Evolutionary conservation across 2,888 invertebrate genomes (phyloP).

Genomic region (Ditula angustiorana): DNA sequence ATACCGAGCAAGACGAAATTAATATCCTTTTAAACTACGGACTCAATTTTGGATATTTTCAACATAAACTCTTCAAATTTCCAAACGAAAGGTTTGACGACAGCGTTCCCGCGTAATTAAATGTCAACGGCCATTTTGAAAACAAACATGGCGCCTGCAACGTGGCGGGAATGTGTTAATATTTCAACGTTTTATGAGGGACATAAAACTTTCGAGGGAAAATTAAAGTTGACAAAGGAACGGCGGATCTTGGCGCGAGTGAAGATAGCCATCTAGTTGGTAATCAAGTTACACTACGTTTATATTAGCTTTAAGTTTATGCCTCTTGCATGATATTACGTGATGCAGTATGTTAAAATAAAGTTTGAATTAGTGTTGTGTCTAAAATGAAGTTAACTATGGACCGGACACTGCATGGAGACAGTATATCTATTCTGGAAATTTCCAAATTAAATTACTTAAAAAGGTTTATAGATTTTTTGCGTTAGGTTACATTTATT

Average conservation of each 20-base stretch:
- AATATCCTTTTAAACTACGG: conserved; percentile 16
- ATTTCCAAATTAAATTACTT: too few species aligned
- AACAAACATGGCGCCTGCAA: conserved; percentile 25
- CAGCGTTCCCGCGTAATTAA: conserved; percentile 68
- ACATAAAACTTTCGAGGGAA: conserved; percentile 31
- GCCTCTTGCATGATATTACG: neutral
- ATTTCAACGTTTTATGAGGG: conserved; percentile 36
- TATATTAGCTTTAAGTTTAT: neutral
- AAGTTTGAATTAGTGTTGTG: too few species aligned
- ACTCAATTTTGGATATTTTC: conserved; percentile 11
- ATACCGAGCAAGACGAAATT: neutral
- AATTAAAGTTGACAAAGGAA: conserved; percentile 33
- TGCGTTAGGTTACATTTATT: too few species aligned
- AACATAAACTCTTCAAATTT: conserved; percentile 21
- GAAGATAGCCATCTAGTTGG: conserved; percentile 30
- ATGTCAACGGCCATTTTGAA: conserved; percentile 55
- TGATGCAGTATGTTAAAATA: too few species aligned
- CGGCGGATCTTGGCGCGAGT: neutral
- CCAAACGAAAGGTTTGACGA: conserved; percentile 38
- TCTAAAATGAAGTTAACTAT: too few species aligned
- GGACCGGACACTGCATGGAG: too few species aligned
- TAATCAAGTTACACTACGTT: neutral
- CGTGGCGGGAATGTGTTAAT: conserved; percentile 22
- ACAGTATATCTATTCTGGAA: too few species aligned
- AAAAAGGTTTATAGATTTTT: too few species aligned